Conservation (phyloP, 2,113 vertebrate species). For the Crocuta crocuta region DNA sequence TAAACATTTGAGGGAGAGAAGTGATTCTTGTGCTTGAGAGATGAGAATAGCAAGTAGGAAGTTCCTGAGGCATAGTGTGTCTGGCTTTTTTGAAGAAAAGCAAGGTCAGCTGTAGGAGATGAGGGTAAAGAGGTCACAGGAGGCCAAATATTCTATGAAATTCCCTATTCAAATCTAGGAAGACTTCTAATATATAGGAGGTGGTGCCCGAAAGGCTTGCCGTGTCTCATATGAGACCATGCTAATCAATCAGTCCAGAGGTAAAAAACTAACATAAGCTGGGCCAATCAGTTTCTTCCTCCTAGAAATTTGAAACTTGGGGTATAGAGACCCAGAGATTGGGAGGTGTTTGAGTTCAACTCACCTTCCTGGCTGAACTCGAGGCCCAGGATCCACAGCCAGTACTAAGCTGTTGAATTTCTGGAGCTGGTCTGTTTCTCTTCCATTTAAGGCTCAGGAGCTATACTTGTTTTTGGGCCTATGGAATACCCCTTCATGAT, state of each 20-base stretch:
- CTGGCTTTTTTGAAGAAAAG: slow-evolving; percentile 20
- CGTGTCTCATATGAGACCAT: background rate
- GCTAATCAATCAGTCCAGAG: background rate
- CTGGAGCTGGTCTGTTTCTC: background rate
- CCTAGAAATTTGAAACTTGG: background rate
- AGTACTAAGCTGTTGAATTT: background rate
- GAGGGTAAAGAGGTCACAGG: background rate
- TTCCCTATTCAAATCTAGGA: background rate
- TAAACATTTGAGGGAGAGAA: slow-evolving; percentile 46
- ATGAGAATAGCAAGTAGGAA: background rate
- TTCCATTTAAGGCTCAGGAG: background rate
- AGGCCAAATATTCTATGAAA: background rate
- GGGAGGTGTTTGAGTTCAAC: background rate
- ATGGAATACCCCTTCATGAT: background rate
- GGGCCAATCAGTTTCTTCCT: background rate
- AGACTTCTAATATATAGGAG: background rate
- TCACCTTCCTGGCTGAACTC: background rate
- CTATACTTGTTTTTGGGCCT: background rate
- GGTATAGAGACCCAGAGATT: background rate
- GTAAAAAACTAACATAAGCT: background rate
- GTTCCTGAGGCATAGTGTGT: background rate
- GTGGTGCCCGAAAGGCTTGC: background rate
- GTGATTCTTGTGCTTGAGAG: background rate
- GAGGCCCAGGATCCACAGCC: background rate
- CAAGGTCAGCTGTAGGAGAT: background rate